phyloP scores from a whole-genome alignment of 2,888 invertebrate species.

The Chrysolina oricalcia region DNA sequence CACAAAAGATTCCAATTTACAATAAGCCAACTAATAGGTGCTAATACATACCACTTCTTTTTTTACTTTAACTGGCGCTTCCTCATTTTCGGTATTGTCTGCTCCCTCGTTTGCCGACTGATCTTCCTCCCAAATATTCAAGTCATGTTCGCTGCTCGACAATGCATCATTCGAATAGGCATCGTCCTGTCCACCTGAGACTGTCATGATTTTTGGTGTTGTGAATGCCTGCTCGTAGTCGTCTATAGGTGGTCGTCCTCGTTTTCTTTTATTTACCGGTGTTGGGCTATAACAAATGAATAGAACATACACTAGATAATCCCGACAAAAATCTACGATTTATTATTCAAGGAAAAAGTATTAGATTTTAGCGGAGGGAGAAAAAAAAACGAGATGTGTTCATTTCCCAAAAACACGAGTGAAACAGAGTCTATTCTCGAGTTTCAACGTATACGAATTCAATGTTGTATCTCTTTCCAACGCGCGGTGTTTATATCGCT shows the following conservation, averaged over 20 bases:
- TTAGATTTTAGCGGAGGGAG: too few relatives aligned
- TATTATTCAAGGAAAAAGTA: too few relatives aligned
- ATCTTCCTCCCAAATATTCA: slow-evolving; percentile 69
- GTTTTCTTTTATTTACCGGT: slow-evolving; percentile 73
- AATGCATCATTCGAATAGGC: slow-evolving; percentile 70
- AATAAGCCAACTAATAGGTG: too few relatives aligned
- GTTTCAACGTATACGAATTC: too few relatives aligned
- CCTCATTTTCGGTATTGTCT: slow-evolving; percentile 63
- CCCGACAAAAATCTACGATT: too few relatives aligned
- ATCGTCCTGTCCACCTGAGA: slow-evolving; percentile 69
- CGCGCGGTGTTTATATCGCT: too few relatives aligned
- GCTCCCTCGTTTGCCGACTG: slow-evolving; percentile 65
- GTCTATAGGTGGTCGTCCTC: slow-evolving; percentile 80
- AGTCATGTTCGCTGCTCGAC: slow-evolving; percentile 70
- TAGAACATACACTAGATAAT: too few relatives aligned
- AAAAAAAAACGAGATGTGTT: too few relatives aligned
- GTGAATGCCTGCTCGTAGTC: slow-evolving; percentile 75
- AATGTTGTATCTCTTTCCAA: too few relatives aligned
- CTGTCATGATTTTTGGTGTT: slow-evolving; percentile 73
- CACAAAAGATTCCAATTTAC: too few relatives aligned
- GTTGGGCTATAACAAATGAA: slow-evolving; percentile 58
- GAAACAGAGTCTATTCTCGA: too few relatives aligned
- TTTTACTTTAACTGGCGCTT: slow-evolving; percentile 65
- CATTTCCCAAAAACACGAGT: too few relatives aligned
- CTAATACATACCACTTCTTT: slow-evolving; percentile 62